Evolutionary conservation across 2,113 vertebrate species (phyloP).

Genomic region (Sceloporus undulatus): DNA sequence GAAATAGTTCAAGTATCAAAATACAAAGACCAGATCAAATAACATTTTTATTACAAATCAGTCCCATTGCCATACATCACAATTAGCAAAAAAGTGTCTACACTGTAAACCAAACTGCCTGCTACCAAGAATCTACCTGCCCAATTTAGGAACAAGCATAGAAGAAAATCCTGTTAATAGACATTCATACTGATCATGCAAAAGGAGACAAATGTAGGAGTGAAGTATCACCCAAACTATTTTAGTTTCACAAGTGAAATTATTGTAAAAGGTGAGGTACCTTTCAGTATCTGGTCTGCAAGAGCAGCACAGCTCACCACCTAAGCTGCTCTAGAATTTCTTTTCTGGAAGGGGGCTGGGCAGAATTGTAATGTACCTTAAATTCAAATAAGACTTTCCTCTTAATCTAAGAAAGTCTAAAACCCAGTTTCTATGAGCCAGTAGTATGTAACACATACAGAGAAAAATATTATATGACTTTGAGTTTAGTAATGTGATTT

Average conservation of each 20-base stretch:
- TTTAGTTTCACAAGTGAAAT: conserved; percentile 38
- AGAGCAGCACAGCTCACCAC: conserved; percentile 9
- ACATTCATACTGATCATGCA: conserved; percentile 28
- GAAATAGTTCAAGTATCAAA: conserved; percentile 99
- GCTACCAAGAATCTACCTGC: conserved; percentile 5
- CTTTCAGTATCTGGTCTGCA: conserved; percentile 60
- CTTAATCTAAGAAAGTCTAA: conserved; percentile 20
- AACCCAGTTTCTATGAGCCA: conserved; percentile 27
- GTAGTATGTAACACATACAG: conserved; percentile 63
- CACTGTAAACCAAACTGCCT: conserved; percentile 77
- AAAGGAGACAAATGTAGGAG: conserved; percentile 46
- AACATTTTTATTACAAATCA: conserved; percentile 88
- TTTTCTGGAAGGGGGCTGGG: conserved; percentile 23
- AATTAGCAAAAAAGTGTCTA: conserved; percentile 83
- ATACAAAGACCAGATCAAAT: conserved; percentile 93
- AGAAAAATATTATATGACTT: conserved; percentile 74
- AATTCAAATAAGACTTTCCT: conserved; percentile 23
- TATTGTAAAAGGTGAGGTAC: not conserved
- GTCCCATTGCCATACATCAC: conserved; percentile 82
- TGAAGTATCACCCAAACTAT: conserved; percentile 20
- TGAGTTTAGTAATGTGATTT: conserved; percentile 49
- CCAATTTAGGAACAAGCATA: conserved; percentile 15
- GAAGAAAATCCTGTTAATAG: conserved; percentile 32
- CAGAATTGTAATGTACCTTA: conserved; percentile 23
- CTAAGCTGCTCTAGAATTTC: conserved; percentile 33